Evolutionary conservation across 2,113 vertebrate genomes (phyloP), one percentile per base, ranked within the genome.

Genomic region (Prionailurus viverrinus): DNA sequence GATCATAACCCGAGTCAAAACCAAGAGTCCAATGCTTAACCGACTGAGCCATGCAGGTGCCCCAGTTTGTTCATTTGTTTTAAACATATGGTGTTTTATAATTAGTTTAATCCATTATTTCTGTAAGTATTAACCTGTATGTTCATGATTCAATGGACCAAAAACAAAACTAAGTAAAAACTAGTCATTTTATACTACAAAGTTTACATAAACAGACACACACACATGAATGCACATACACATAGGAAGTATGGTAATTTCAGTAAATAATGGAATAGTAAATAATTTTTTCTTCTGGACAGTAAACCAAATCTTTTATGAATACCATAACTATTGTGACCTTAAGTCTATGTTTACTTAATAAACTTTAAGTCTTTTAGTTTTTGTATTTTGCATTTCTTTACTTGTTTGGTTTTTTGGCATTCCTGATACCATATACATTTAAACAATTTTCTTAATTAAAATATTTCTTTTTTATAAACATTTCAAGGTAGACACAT

Each of bases 221-320:
- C 5, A 27, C 3, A 14, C 3, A n/a, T 2, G 3, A 2, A 82
- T 15, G 5, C 1, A 58, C 5, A 55, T 53, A 89, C 2, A 19
- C 6, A 16, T 4, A 36, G 11, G 9, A 55, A 41, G 15, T 39
- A 68, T 2, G 41, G 11, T 39, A 16, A 0, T 85, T 71, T 89
- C 48, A 69, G 6, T 39, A 55, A 31, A 45, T 31, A 68, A 65
- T 19, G 12, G 3, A 69, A 65, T 4, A 23, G 19, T 19, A 51
- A 5, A 21, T 31, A 3, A 25, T 3, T 16, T 84, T 84, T 63
- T 85, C 2, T 0, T 39, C 13, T 27, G 13, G 8, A 68, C n/a
- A 1, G 0, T 1, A 80, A 69, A 68, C 33, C 4, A 58, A 66
- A n/a, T 89, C 21, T 7, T 68, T 82, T 29, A 33, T 55, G 11